Conservation (phyloP, 2,888 invertebrate species). For the Cacoxenus indagator region DNA sequence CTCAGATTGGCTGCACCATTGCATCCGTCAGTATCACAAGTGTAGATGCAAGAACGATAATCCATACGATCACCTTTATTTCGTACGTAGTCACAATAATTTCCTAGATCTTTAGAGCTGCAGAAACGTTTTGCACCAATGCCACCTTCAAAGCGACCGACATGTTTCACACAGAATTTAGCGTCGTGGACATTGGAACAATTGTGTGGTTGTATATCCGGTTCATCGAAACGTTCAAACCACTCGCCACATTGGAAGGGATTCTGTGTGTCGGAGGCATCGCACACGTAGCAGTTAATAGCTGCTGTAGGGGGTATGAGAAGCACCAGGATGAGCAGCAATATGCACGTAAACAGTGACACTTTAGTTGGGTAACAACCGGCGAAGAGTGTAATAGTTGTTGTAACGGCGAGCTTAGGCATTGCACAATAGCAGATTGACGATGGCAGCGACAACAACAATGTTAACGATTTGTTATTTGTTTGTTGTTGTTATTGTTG, state of each 20-base stretch:
- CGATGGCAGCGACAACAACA: conserved; percentile 7
- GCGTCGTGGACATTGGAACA: conserved; percentile 88
- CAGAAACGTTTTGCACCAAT: conserved; percentile 91
- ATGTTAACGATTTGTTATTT: background rate
- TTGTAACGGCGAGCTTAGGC: conserved; percentile 21
- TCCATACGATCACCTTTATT: conserved; percentile 87
- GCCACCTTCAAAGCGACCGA: conserved; percentile 92
- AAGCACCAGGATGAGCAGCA: background rate
- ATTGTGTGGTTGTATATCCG: conserved; percentile 77
- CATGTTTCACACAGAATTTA: conserved; percentile 92
- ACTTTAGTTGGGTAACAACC: conserved; percentile 35
- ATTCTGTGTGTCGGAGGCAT: conserved; percentile 81
- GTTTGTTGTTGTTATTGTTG: conserved; percentile 1
- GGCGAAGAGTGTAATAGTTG: conserved; percentile 17
- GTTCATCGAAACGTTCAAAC: conserved; percentile 76
- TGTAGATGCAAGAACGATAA: conserved; percentile 90
- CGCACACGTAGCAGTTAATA: conserved; percentile 90
- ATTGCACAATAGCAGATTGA: conserved; percentile 39
- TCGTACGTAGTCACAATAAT: conserved; percentile 89
- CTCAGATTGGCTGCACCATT: conserved; percentile 71
- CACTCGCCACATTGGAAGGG: conserved; percentile 90
- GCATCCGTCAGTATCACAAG: conserved; percentile 87
- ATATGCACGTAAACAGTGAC: conserved; percentile 15
- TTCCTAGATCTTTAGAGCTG: conserved; percentile 87
- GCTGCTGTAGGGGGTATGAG: conserved; percentile 62